Evolutionary conservation across 1,140 invertebrate species (phyloP).

Genomic region (Ceratina japonica): DNA sequence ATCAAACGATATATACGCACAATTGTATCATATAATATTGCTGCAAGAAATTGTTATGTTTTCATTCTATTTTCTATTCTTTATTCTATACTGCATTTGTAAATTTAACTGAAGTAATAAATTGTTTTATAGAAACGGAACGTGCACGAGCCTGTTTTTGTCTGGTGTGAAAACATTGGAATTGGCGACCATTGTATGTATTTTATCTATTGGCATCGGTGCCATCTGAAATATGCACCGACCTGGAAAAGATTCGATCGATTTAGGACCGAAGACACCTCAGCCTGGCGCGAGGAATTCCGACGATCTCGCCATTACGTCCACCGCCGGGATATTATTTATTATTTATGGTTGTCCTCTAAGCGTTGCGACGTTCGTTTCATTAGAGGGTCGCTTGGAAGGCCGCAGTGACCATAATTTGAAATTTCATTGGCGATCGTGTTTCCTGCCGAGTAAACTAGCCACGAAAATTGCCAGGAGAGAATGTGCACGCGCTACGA

Average conservation of each 20-base stretch:
- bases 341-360: constrained; percentile 8
- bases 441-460: neutral
- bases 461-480: constrained; percentile 1
- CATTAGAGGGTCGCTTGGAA: neutral
- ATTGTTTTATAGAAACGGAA: too few species aligned
- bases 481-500: neutral
- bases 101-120: too few species aligned
- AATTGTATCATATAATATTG: neutral
- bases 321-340: neutral
- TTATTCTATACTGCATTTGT: too few species aligned
- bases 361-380: neutral
- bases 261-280: constrained; percentile 35
- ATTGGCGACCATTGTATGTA: constrained; percentile 43
- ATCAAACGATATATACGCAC: neutral
- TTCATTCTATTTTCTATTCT: too few species aligned
- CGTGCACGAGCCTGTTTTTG: too few species aligned
- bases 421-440: neutral
- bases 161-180: too few species aligned
- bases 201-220: constrained; percentile 53
- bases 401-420: neutral
- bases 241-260: constrained; percentile 49
- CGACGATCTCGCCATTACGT: constrained; percentile 18
- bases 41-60: too few species aligned
- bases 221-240: constrained; percentile 52
- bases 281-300: constrained; percentile 14